Conservation (phyloP, 2,797 vertebrate genomes). For the Lacerta agilis region DNA sequence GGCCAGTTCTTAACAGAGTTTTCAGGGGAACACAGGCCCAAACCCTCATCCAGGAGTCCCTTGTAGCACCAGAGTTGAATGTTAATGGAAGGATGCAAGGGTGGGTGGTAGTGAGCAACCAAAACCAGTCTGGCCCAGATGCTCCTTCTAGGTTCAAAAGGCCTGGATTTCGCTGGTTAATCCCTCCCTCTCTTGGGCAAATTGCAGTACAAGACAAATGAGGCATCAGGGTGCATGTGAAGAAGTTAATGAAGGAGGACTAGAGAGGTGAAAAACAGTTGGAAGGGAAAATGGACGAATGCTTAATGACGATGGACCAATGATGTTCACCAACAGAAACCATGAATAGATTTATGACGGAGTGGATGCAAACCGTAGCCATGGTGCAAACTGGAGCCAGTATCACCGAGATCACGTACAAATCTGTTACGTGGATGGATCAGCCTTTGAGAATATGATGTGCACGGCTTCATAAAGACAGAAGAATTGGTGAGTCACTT, state of each 20-base stretch:
- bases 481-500: not conserved
- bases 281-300: not conserved
- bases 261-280: not conserved
- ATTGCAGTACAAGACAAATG: not conserved
- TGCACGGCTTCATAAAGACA: not conserved
- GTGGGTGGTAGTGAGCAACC: not conserved
- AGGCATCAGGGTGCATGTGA: not conserved
- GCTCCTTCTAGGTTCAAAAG: constrained; percentile 13
- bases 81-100: constrained; percentile 1
- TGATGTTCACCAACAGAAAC: not conserved
- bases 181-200: not conserved
- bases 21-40: not conserved
- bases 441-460: not conserved
- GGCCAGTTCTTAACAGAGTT: not conserved
- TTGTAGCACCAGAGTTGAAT: constrained; percentile 73
- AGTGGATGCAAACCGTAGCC: not conserved
- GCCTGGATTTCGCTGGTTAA: constrained; percentile 6
- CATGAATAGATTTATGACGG: not conserved
- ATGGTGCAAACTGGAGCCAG: not conserved
- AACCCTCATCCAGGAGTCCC: constrained; percentile 18
- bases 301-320: too few relatives aligned
- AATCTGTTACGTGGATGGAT: not conserved
- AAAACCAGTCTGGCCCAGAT: constrained; percentile 8
- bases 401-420: not conserved
- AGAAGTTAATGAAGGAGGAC: not conserved